Evolutionary conservation across 2,797 vertebrate genomes (phyloP), one percentile per base, ranked within the genome.

Genomic region (Enteromius paludinosus): DNA sequence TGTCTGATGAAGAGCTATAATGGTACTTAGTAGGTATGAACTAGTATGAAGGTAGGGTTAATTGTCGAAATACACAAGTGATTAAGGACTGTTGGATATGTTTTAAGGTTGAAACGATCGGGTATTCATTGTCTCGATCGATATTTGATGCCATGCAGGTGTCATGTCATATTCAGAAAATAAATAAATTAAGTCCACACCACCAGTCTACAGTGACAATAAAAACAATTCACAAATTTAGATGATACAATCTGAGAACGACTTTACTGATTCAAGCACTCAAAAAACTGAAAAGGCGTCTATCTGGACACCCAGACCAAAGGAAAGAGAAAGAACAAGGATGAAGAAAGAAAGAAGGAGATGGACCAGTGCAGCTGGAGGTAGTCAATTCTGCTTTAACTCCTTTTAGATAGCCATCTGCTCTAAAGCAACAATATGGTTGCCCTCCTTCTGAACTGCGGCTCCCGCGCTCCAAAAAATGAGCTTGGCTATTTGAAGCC

Each of bases 111-210:
- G 79, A 71, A 25, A 62, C 64, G 30, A 73, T 62, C n/a, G 2
- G 15, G 33, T 38, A 79, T 41, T 74, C 14, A 2, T 73, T 23
- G 4, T 52, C 68, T 85, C 65, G 2, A 41, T 61, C 15, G 52
- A 61, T 81, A 74, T 69, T 66, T 66, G 56, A 59, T 81, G 61
- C 87, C 87, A 87, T 89, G 87, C 88, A 87, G 85, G 87, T 81
- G 71, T 75, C 87, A 78, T 84, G 64, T 75, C 72, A 87, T 88
- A 76, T 84, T 85, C 85, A 74, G 82, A 85, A 81, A 94, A 95
- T 93, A 94, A 95, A 95, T 94, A 95, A 94, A 94, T 93, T 92
- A 90, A 93, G 90, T 89, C 87, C 70, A 90, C 89, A 87, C 78
- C 90, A 89, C 87, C 62, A 49, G 74, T 84, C 86, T 86, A 86